Conservation (phyloP, 2,888 invertebrate genomes). For the Dascillus cervinus region DNA sequence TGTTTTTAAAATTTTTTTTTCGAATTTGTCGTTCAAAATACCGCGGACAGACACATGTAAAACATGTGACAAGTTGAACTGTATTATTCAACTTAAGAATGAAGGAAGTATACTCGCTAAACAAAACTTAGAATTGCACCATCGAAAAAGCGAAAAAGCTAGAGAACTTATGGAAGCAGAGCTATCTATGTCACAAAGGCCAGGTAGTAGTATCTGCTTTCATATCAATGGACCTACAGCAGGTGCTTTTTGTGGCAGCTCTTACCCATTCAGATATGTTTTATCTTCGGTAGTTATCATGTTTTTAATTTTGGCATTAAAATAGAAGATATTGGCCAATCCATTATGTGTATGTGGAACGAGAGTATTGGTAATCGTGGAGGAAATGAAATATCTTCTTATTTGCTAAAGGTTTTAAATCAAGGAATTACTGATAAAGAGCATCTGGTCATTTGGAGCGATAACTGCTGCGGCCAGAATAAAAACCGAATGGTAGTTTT, state of each 20-base stretch:
- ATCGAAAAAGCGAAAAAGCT: slow-evolving; percentile 14
- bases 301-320: too few relatives aligned
- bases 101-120: slow-evolving; percentile 10
- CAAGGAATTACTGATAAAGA: too few relatives aligned
- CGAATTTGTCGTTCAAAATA: slow-evolving; percentile 13
- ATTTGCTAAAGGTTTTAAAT: slow-evolving; percentile 8
- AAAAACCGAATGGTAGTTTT: slow-evolving; percentile 14
- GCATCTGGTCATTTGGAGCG: too few relatives aligned
- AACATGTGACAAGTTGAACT: slow-evolving; percentile 13
- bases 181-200: slow-evolving; percentile 15
- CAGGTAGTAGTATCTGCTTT: slow-evolving; percentile 14
- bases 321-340: too few relatives aligned
- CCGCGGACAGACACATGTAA: slow-evolving; percentile 11
- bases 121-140: slow-evolving; percentile 15
- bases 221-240: slow-evolving; percentile 24
- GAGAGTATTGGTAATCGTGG: slow-evolving; percentile 21
- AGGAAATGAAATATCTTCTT: slow-evolving; percentile 19
- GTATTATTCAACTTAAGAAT: slow-evolving; percentile 11
- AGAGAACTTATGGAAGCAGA: slow-evolving; percentile 14
- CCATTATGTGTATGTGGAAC: slow-evolving; percentile 22
- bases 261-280: slow-evolving; percentile 28
- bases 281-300: slow-evolving; percentile 26
- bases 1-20: slow-evolving; percentile 13
- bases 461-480: too few relatives aligned
- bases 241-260: too few relatives aligned